Evolutionary conservation across 2,888 invertebrate species (phyloP).

Genomic region (Galeopsomyia nigrocyanea): DNA sequence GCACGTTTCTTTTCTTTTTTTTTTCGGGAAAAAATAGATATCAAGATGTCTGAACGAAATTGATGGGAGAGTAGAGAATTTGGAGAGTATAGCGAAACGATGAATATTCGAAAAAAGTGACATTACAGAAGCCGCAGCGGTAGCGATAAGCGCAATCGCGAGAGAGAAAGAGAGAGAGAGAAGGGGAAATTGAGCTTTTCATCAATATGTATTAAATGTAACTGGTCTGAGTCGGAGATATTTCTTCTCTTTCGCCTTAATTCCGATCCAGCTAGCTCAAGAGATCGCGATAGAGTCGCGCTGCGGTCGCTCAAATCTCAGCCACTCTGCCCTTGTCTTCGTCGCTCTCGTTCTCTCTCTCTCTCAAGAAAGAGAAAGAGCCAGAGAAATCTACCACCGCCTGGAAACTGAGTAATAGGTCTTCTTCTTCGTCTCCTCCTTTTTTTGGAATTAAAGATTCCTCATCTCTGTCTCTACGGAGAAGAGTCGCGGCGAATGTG

Average conservation of each 20-base stretch:
- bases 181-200: constrained; percentile 22
- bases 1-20: no score
- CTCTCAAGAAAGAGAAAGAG: neutral
- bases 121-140: no score
- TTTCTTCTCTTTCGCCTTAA: constrained; percentile 33
- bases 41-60: no score
- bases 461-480: constrained; percentile 13
- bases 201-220: constrained; percentile 20
- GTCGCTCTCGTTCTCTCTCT: no score
- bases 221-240: constrained; percentile 10
- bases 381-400: neutral
- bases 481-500: constrained; percentile 6
- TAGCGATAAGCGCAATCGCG: neutral
- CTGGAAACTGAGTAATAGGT: neutral
- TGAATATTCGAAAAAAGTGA: no score
- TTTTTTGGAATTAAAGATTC: constrained; percentile 37
- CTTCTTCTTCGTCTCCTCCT: neutral
- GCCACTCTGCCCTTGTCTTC: constrained; percentile 13
- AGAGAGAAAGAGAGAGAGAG: neutral
- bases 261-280: constrained; percentile 25
- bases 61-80: no score
- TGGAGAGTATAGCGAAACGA: no score
- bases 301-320: constrained; percentile 35
- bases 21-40: no score
- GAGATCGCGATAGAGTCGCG: constrained; percentile 29